These are phyloP conservation scores for Melinaea marsaeus DNA, from an alignment of 2,888 invertebrate genomes.

Conservation along the genomic window DNA sequence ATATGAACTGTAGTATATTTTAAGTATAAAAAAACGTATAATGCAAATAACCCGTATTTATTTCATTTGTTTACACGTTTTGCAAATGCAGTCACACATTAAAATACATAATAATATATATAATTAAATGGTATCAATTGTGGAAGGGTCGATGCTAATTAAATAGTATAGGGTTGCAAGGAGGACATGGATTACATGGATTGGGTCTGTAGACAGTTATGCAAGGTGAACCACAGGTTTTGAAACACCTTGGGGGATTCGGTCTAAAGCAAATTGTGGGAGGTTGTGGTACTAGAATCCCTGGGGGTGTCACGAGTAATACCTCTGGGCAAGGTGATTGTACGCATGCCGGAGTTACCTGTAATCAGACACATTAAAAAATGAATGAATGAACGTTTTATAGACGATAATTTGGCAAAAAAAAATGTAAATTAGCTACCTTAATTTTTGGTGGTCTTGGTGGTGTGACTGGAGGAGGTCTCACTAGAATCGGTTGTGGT, in stretches of 20 bases:
- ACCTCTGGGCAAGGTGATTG: conserved; percentile 44
- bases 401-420: not conserved
- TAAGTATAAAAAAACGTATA: conserved; percentile 30
- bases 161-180: conserved; percentile 13
- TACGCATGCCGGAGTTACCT: conserved; percentile 53
- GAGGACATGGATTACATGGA: conserved; percentile 16
- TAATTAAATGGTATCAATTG: conserved; percentile 1
- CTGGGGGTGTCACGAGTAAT: conserved; percentile 52
- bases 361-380: conserved; percentile 20
- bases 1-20: conserved; percentile 2
- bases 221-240: conserved; percentile 45
- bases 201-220: conserved; percentile 31
- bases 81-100: conserved; percentile 52
- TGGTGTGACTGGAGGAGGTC: conserved; percentile 48
- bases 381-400: not conserved
- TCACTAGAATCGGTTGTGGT: conserved; percentile 49
- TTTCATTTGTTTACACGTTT: conserved; percentile 48
- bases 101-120: conserved; percentile 13
- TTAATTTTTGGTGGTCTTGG: conserved; percentile 48
- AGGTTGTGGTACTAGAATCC: conserved; percentile 51
- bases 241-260: conserved; percentile 46
- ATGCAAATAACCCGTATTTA: conserved; percentile 52
- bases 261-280: conserved; percentile 59
- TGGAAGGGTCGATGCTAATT: conserved; percentile 10
- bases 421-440: conserved; percentile 34